Base-by-base conservation (phyloP, 2,797 vertebrate genomes). In the Siniperca undulata region DNA sequence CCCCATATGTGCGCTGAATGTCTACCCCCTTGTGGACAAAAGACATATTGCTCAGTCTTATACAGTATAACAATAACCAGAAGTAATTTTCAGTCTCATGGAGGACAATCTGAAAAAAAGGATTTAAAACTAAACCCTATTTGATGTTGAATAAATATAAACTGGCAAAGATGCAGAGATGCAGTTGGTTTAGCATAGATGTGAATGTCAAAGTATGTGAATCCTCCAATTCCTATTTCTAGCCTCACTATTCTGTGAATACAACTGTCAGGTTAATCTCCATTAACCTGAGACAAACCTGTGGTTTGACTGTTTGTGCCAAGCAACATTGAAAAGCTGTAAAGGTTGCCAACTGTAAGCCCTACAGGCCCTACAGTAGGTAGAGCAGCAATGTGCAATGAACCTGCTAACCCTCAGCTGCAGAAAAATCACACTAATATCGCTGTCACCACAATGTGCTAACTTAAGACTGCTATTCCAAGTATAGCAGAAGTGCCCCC, bases 1-100 rank as follows among this genome's bases (percentile, higher is more conserved):
- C 16, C 17, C 53, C n/a, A 70, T 86, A 86, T 81, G 69, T 69
- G 78, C 91, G 94, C 92, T 91, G 92, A 94, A 88, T 92, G 92
- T 90, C 94, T 95, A 91, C 95, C 95, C 94, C 89, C 95, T 95
- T 91, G 95, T 96, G 96, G 95, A 88, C 78, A 67, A 77, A 91
- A 76, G 9, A n/a, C 24, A 87, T 74, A 94, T 77, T 92, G 78
- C 85, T 77, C 42, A 59, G 20, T 44, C 2, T 64, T 67, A 7
- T 40, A 8, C 27, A 58, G 19, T 6, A 38, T 12, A 24, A 5
- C 22, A 58, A 42, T 22, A 30, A 78, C 13, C 17, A 66, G 24
- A 69, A 40, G n/a, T 46, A 11, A 9, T 22, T 22, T 48, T 48
- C 8, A 65, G 42, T 67, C 40, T 67, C 10, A 56, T 50, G 34